Evolutionary conservation across 2,113 vertebrate species (phyloP).

Genomic region (Microtus ochrogaster): DNA sequence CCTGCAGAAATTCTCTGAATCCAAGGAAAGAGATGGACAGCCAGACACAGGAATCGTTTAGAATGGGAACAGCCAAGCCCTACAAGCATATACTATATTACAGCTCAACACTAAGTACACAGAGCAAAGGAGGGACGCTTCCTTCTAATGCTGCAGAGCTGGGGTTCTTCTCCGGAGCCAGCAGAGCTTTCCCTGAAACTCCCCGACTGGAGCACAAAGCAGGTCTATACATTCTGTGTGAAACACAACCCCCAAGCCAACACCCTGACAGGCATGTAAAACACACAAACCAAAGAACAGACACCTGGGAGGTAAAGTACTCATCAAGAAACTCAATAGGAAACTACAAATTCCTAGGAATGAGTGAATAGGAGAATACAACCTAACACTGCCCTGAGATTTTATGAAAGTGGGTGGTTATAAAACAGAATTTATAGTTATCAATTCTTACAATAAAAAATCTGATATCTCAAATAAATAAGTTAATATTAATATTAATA

Average conservation of each 20-base stretch:
- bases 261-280: not conserved
- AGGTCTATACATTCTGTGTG: not conserved
- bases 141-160: not conserved
- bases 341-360: not conserved
- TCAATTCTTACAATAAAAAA: not conserved
- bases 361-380: not conserved
- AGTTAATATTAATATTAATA: not conserved
- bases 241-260: not conserved
- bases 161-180: not conserved
- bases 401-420: not conserved
- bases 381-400: not conserved
- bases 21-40: not conserved
- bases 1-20: not conserved
- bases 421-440: not conserved
- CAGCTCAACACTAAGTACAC: not conserved
- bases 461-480: not conserved
- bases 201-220: not conserved
- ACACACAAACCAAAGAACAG: not conserved
- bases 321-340: not conserved
- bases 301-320: not conserved
- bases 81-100: not conserved
- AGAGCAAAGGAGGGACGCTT: not conserved
- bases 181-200: not conserved
- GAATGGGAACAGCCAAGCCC: not conserved
- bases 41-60: not conserved